Evolutionary conservation across 1,140 invertebrate genomes (phyloP).

Genomic region (Ceratosolen fusciceps): DNA sequence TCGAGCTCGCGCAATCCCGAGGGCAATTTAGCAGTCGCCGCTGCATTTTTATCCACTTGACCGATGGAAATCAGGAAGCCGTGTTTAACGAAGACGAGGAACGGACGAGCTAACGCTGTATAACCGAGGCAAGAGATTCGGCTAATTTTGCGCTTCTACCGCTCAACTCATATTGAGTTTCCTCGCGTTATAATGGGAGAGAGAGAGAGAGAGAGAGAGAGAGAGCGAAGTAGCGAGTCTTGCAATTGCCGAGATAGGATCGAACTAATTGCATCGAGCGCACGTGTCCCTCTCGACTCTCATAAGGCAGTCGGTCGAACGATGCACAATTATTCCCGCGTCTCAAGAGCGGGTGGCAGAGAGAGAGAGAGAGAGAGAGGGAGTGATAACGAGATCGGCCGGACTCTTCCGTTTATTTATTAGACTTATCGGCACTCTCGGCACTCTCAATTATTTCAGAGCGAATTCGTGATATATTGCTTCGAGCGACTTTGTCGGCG

Average conservation of each 20-base stretch:
- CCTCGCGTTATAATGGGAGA: not conserved
- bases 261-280: conserved; percentile 42
- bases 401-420: conserved; percentile 21
- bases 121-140: conserved; percentile 38
- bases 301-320: not conserved
- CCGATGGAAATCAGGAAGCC: conserved; percentile 45
- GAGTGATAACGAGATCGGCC: conserved; percentile 15
- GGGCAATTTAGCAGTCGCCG: not conserved
- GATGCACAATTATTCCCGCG: conserved; percentile 11
- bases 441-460: not conserved
- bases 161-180: not conserved
- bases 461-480: not conserved
- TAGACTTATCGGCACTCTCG: conserved; percentile 23
- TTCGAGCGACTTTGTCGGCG: too few species aligned
- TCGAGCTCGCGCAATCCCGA: conserved; percentile 15
- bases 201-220: too few species aligned
- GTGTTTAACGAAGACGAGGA: conserved; percentile 33
- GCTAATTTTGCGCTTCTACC: conserved; percentile 49
- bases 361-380: too few species aligned
- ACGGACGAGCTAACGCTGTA: not conserved
- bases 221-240: too few species aligned
- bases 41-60: not conserved
- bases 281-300: conserved; percentile 19
- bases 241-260: conserved; percentile 24
- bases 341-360: too few species aligned